A percentile compares a stretch with the other conserved stretches of the same genome.
Conservation (phyloP, 2,113 vertebrate species). For the Athene noctua region DNA sequence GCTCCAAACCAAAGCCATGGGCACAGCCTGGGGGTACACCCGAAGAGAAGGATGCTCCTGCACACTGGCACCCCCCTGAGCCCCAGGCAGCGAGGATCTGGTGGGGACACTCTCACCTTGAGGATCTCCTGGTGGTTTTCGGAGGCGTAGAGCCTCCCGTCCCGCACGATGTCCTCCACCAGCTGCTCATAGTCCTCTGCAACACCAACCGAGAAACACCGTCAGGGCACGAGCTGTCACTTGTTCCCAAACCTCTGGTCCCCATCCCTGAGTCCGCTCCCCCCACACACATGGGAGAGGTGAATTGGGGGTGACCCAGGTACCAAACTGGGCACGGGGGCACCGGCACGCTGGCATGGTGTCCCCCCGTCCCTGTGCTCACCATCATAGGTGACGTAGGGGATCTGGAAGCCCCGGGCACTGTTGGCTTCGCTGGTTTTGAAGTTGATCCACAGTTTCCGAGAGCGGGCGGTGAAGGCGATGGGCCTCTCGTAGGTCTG, state of each 20-base stretch:
- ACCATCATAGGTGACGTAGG: slow-evolving; percentile 97
- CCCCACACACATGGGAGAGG: background rate
- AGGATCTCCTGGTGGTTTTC: slow-evolving; percentile 99
- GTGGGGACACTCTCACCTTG: slow-evolving; percentile 76
- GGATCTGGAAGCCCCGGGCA: slow-evolving; percentile 94
- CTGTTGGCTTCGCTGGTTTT: slow-evolving; percentile 97
- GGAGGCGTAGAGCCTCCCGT: slow-evolving; percentile 93
- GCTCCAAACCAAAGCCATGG: background rate
- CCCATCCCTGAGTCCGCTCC: background rate
- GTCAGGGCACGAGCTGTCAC: background rate
- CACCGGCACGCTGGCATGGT: background rate
- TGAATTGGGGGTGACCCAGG: accelerated
- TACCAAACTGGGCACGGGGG: accelerated
- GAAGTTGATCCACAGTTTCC: slow-evolving; percentile 97
- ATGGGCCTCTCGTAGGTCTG: slow-evolving; percentile 98
- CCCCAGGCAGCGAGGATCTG: accelerated
- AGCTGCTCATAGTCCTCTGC: slow-evolving; percentile 97
- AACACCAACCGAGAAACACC: background rate
- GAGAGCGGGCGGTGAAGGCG: slow-evolving; percentile 94
- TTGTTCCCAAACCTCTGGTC: background rate
- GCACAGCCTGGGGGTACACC: accelerated
- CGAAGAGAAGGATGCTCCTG: background rate
- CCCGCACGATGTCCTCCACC: slow-evolving; percentile 95
- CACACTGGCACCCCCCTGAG: background rate
- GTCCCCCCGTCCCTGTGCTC: background rate